Conservation (phyloP, 2,797 vertebrate species). For the Takifugu ocellatus region DNA sequence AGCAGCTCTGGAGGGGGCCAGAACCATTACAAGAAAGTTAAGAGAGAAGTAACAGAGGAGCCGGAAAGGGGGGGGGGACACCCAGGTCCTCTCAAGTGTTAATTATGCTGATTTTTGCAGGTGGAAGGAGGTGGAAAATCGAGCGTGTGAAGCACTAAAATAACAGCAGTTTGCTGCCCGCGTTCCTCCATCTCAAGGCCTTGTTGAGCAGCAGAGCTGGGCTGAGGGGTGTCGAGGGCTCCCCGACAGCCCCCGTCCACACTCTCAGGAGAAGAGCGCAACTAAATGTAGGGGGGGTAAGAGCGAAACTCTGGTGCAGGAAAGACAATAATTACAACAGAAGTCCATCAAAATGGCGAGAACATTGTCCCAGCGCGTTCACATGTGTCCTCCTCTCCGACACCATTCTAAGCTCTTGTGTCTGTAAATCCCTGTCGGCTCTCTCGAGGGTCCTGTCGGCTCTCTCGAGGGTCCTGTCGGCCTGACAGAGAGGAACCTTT, state of each 20-base stretch:
- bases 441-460: constrained; percentile 17
- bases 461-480: constrained; percentile 18
- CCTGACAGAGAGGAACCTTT: neutral
- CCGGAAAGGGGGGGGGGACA: constrained; percentile 17
- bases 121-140: constrained; percentile 28
- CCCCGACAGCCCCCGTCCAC: too few relatives aligned
- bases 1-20: neutral
- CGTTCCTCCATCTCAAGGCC: neutral
- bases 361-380: too few relatives aligned
- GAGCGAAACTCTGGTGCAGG: too few relatives aligned
- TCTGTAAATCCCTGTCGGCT: constrained; percentile 11
- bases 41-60: constrained; percentile 14
- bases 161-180: constrained; percentile 18
- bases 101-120: constrained; percentile 46
- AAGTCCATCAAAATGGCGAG: too few relatives aligned
- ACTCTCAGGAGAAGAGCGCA: too few relatives aligned
- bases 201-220: too few relatives aligned
- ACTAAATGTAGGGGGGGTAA: too few relatives aligned
- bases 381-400: too few relatives aligned
- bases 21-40: neutral
- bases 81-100: constrained; percentile 45
- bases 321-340: too few relatives aligned
- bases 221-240: too few relatives aligned
- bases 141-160: constrained; percentile 25
- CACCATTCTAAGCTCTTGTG: too few relatives aligned